A percentile compares a stretch with the other conserved stretches of the same genome.
phyloP scores from a whole-genome alignment of 37 sponge, comb jelly and placozoan genomes.

The Hormiphora californensis region DNA sequence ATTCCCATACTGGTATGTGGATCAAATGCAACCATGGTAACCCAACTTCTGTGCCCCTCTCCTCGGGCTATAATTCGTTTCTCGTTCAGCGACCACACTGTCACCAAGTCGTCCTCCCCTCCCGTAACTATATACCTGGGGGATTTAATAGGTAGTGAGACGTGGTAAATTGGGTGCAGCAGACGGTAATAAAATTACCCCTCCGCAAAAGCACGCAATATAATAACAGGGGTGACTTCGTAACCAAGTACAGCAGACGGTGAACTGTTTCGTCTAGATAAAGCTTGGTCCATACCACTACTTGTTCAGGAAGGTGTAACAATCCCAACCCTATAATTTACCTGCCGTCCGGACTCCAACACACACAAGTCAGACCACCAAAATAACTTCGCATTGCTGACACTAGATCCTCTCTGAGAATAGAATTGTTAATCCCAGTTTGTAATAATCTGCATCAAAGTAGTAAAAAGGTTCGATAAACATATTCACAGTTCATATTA shows the following conservation, averaged over 20 bases:
- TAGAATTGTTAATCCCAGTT: not conserved
- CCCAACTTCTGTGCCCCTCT: slow-evolving; percentile 87
- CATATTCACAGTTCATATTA: no score
- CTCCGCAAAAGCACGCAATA: no score
- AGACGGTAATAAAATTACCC: no score
- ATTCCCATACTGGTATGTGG: slow-evolving; percentile 57
- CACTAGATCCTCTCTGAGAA: slow-evolving; percentile 60
- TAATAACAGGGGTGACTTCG: no score
- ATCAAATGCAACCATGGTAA: slow-evolving; percentile 85
- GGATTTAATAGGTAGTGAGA: no score
- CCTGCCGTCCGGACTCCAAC: slow-evolving; percentile 95
- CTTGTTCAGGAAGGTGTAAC: no score
- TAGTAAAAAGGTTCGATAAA: no score
- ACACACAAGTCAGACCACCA: slow-evolving; percentile 86
- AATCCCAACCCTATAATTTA: slow-evolving; percentile 33
- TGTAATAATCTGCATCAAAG: no score
- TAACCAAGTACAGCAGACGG: no score
- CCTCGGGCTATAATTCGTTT: slow-evolving; percentile 70
- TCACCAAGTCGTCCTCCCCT: slow-evolving; percentile 91
- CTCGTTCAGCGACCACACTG: slow-evolving; percentile 78
- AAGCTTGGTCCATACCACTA: no score
- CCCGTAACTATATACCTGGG: slow-evolving; percentile 70
- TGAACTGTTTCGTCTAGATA: no score
- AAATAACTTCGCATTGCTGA: slow-evolving; percentile 89
- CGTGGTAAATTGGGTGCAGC: no score